Base-by-base conservation (phyloP, 2,888 invertebrate genomes). In the Lasioglossum villosulum region DNA sequence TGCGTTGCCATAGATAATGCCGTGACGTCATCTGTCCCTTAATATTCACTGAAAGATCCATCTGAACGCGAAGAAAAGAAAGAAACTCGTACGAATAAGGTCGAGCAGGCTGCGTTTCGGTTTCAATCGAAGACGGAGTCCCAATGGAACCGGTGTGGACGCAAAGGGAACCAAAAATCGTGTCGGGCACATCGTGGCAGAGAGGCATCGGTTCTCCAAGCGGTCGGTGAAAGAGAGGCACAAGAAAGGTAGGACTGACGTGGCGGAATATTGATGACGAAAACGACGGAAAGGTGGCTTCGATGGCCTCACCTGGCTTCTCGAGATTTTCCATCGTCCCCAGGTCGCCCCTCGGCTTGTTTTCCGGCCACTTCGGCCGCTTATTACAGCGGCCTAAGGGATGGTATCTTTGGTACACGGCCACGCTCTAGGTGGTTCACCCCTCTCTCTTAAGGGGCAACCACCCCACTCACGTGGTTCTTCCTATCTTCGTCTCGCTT, bases 381-480 rank as follows among this genome's bases (percentile, higher is more conserved):
- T 88, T 84, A 83, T 88, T 88, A 80, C 74, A n/a, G 14, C 84
- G 68, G 90, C 90, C 89, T 90, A 90, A 89, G 92, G 91, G 89
- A 90, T 90, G 92, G 92, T 93, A 91, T 92, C 92, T 92, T 92
- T 92, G 93, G 93, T 93, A 88, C 93, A 93, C 92, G 83, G 78
- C 73, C 12, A 84, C 77, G 86, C 78, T 87, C 82, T 90, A 90
- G 92, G 91, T 89, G 89, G 90, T 91, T 92, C 92, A 91, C 91
- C 92, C 90, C 91, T 89, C 85, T 89, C 84, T 90, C 83, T 88
- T 88, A 86, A 90, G 90, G 91, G 91, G 90, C 90, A 89, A 90
- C 91, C 91, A 92, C 89, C 91, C 91, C 89, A 86, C 86, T 92
- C 91, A 88, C 90, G 90, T 90, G 91, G 87, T 86, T 90, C 90